phyloP scores from a whole-genome alignment of 2,797 vertebrate species.

The Sebastes alutus region DNA sequence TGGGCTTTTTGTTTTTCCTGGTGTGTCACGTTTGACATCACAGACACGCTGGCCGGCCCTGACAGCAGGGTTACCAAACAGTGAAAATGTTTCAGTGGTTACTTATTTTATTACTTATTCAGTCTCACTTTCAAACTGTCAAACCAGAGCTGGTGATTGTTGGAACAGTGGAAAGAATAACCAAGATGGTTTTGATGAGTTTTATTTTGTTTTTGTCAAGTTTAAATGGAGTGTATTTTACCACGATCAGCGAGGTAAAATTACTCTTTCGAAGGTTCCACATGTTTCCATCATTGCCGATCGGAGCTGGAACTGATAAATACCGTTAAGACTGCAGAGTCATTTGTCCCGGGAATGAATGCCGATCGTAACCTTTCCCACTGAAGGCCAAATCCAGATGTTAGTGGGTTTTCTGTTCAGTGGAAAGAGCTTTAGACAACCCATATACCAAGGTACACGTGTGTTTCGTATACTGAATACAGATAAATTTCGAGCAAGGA shows the following conservation, averaged over 20 bases:
- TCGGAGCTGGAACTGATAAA: not conserved
- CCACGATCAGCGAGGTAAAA: not conserved
- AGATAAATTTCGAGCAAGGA: not conserved
- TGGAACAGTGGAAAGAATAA: not conserved
- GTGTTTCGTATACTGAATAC: not conserved
- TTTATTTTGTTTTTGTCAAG: not conserved
- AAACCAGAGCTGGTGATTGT: not conserved
- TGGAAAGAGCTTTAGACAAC: not conserved
- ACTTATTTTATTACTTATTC: not conserved
- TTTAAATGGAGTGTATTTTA: not conserved
- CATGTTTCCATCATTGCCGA: not conserved
- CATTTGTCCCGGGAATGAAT: not conserved
- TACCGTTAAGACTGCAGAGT: not conserved
- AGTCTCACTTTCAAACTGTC: not conserved
- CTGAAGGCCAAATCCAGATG: not conserved
- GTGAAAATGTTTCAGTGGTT: not conserved
- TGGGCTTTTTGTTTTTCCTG: no score
- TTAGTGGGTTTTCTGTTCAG: not conserved
- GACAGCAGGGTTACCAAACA: no score
- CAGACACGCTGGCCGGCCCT: no score
- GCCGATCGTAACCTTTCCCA: not conserved
- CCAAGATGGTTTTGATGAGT: not conserved
- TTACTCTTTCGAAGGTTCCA: fast-evolving
- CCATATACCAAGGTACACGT: not conserved
- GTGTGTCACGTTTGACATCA: no score